These are phyloP conservation scores for Alligator sinensis DNA, from an alignment of 2,113 vertebrate genomes.

Conservation along the genomic window DNA sequence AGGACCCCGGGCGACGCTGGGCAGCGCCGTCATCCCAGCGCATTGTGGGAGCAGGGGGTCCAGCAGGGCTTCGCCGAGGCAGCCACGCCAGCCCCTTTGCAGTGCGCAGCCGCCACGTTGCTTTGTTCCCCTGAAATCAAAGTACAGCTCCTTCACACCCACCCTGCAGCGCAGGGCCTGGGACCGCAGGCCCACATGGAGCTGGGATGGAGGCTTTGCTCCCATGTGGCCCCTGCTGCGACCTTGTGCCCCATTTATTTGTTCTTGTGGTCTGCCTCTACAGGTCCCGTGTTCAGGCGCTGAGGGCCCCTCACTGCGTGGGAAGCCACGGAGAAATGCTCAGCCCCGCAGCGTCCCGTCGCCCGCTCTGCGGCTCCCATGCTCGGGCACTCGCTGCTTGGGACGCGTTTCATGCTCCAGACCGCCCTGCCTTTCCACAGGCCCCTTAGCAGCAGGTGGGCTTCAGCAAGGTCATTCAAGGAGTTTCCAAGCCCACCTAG, in stretches of 20 bases:
- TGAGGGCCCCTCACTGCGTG: neutral
- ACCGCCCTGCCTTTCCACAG: neutral
- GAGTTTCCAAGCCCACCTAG: neutral
- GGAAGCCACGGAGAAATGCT: neutral
- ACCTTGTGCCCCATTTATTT: too few species aligned
- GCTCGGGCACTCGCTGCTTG: too few species aligned
- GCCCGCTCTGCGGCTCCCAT: neutral
- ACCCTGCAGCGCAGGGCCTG: too few species aligned
- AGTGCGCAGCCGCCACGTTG: neutral
- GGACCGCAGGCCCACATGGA: too few species aligned
- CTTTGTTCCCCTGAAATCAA: neutral
- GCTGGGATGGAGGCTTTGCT: too few species aligned
- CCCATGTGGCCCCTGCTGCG: too few species aligned
- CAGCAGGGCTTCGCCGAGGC: neutral
- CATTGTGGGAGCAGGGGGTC: neutral
- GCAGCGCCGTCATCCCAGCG: neutral
- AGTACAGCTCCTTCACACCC: neutral
- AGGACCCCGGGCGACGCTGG: neutral
- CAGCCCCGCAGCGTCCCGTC: neutral
- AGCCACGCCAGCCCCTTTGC: neutral
- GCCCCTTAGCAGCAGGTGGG: neutral
- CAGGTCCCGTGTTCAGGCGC: too few species aligned
- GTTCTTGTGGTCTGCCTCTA: too few species aligned
- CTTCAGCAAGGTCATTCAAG: neutral
- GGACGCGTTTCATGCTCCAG: neutral